phyloP scores from a whole-genome alignment of 2,888 invertebrate species.

The Sinohyriopsis cumingii region DNA sequence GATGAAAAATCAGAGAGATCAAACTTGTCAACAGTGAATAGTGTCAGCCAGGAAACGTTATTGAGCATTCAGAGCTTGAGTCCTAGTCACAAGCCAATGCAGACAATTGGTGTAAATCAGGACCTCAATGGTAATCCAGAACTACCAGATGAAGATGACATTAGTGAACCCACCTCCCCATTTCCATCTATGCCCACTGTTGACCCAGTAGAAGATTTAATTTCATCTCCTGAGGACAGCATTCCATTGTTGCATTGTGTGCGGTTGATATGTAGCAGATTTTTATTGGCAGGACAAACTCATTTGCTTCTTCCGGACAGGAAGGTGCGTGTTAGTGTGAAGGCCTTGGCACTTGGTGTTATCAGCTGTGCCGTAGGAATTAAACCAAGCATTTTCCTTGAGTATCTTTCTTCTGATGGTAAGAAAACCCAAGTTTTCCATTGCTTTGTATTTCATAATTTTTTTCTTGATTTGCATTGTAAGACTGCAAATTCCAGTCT shows the following conservation, averaged over 20 bases:
- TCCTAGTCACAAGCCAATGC: constrained; percentile 45
- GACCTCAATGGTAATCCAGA: constrained; percentile 64
- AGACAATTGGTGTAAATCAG: constrained; percentile 40
- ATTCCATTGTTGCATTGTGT: constrained; percentile 82
- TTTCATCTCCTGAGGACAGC: constrained; percentile 80
- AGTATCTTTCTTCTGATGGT: constrained; percentile 72
- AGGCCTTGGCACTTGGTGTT: constrained; percentile 89
- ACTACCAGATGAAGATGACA: constrained; percentile 25
- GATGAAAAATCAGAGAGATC: constrained; percentile 64
- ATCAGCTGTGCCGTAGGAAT: constrained; percentile 83
- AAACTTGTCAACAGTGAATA: constrained; percentile 51
- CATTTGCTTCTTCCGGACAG: constrained; percentile 79
- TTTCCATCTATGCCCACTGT: constrained; percentile 12
- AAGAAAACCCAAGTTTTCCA: constrained; percentile 1
- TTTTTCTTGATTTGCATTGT: background rate
- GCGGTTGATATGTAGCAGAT: constrained; percentile 82
- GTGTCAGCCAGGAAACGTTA: constrained; percentile 65
- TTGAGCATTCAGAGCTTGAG: constrained; percentile 62
- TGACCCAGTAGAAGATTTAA: constrained; percentile 27
- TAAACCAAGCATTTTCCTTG: constrained; percentile 82
- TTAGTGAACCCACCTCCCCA: constrained; percentile 8
- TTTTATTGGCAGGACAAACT: constrained; percentile 79
- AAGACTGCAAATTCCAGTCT: too few species aligned
- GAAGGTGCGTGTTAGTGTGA: constrained; percentile 89
- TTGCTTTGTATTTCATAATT: background rate